phyloP scores from a whole-genome alignment of 2,888 invertebrate species.

The Chalcosyrphus nemorum region DNA sequence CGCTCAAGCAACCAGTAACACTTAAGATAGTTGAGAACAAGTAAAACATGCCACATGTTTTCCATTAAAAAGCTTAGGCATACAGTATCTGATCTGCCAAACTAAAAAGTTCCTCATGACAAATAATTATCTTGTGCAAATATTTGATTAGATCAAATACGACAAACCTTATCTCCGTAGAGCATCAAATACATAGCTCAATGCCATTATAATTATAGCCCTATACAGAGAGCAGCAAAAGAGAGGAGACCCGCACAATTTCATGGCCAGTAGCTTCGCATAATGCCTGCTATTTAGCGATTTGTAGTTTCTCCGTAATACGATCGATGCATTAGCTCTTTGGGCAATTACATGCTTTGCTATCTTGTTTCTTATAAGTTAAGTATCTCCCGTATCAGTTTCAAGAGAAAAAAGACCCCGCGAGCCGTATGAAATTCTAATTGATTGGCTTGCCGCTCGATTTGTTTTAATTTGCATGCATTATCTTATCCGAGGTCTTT shows the following conservation, averaged over 20 bases:
- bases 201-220: conserved; percentile 25
- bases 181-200: conserved; percentile 13
- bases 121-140: conserved; percentile 18
- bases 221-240: not conserved
- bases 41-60: no score
- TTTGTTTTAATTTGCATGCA: conserved; percentile 50
- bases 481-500: conserved; percentile 41
- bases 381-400: not conserved
- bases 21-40: no score
- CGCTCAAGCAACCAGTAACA: no score
- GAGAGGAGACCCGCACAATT: conserved; percentile 5
- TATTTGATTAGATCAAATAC: conserved; percentile 31
- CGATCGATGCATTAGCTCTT: not conserved
- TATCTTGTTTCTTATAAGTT: not conserved
- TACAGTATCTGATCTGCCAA: not conserved
- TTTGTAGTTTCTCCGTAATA: not conserved
- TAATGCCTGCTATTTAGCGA: conserved; percentile 24
- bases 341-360: not conserved
- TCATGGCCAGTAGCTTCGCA: conserved; percentile 47
- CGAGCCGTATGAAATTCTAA: conserved; percentile 11
- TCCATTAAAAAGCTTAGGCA: not conserved
- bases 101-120: not conserved
- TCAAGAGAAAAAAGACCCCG: conserved; percentile 3
- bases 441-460: conserved; percentile 37
- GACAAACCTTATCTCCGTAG: not conserved